These are phyloP conservation scores for Acrocephalus arundinaceus DNA, from an alignment of 2,113 vertebrate species.

Conservation along the genomic window DNA sequence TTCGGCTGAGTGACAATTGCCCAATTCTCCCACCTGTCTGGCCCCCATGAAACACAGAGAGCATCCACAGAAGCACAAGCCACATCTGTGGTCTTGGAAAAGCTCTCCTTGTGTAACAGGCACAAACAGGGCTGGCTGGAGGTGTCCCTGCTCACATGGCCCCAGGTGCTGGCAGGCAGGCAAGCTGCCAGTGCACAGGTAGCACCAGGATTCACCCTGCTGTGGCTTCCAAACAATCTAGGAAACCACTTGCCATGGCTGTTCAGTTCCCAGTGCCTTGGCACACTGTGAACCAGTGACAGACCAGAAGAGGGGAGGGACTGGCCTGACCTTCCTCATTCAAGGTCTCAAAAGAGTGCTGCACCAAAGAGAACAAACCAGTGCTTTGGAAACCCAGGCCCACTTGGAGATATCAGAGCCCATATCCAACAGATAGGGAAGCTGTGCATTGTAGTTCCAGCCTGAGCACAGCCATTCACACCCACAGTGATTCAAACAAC, in stretches of 20 bases:
- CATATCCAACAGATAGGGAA: background rate
- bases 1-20: background rate
- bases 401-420: background rate
- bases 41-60: background rate
- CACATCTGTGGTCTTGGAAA: background rate
- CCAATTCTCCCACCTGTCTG: background rate
- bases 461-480: fast-evolving
- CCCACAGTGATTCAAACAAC: background rate
- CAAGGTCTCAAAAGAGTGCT: background rate
- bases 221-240: conserved; percentile 3
- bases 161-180: background rate
- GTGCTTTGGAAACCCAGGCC: background rate
- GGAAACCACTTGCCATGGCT: background rate
- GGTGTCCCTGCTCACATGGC: background rate
- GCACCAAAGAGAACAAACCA: background rate
- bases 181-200: background rate
- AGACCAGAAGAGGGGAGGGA: background rate
- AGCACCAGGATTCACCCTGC: background rate
- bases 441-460: background rate
- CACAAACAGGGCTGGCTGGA: background rate
- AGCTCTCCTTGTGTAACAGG: background rate
- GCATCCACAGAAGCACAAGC: background rate
- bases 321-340: background rate
- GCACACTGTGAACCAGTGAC: background rate
- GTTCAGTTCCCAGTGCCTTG: background rate